Conservation (phyloP, 92 coral and sea anemone genomes). For the Siderastrea radians region DNA sequence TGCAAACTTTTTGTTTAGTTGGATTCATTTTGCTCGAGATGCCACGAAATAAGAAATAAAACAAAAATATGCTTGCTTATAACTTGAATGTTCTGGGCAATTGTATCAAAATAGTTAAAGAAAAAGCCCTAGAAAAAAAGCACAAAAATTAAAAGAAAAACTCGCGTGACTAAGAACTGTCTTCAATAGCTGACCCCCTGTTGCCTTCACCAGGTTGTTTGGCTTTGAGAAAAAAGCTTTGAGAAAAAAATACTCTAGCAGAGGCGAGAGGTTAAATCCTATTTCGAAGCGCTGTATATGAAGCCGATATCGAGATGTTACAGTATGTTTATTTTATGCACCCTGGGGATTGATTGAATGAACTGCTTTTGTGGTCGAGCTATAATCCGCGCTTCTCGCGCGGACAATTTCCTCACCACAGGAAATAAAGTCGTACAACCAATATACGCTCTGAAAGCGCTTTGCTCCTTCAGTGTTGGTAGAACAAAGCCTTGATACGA, state of each 20-base stretch:
- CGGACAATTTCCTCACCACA: constrained; percentile 15
- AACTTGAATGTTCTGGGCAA: background rate
- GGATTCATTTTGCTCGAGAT: background rate
- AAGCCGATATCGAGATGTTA: constrained; percentile 4
- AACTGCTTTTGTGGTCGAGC: constrained; percentile 1
- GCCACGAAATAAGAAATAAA: background rate
- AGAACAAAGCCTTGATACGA: background rate
- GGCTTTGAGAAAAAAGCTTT: background rate
- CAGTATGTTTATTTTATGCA: constrained; percentile 8
- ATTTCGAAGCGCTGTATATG: background rate
- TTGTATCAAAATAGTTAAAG: background rate
- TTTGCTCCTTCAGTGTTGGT: background rate
- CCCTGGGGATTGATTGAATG: constrained; percentile 18
- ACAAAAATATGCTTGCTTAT: background rate
- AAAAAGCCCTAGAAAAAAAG: background rate
- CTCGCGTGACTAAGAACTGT: constrained; percentile 16
- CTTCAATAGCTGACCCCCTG: constrained; percentile 5
- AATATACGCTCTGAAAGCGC: background rate
- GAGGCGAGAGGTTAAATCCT: background rate
- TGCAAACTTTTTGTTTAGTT: background rate
- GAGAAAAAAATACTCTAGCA: background rate
- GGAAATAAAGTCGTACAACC: background rate
- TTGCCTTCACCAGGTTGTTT: background rate
- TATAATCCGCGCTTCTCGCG: background rate
- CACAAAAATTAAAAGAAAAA: background rate